phyloP scores from a whole-genome alignment of 2,888 invertebrate genomes.

The Axea sp. region DNA sequence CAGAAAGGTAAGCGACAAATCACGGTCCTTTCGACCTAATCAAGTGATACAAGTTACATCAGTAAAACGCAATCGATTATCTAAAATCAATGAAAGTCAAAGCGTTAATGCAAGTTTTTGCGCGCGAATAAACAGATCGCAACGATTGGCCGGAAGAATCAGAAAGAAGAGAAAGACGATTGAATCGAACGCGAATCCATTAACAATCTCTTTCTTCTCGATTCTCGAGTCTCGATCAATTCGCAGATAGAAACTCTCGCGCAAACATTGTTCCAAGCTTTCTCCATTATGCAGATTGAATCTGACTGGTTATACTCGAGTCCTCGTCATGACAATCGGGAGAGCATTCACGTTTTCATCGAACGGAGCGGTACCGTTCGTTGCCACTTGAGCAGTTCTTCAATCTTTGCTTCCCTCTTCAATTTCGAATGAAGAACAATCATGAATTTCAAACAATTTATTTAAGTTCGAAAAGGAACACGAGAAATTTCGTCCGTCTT shows the following conservation, averaged over 20 bases:
- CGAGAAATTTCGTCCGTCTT: slow-evolving; percentile 37
- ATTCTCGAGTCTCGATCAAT: slow-evolving; percentile 56
- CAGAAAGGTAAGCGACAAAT: slow-evolving; percentile 90
- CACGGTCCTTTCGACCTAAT: too few relatives aligned
- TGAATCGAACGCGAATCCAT: slow-evolving; percentile 72
- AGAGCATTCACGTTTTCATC: slow-evolving; percentile 63
- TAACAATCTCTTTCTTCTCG: slow-evolving; percentile 74
- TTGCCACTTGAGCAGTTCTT: slow-evolving; percentile 59
- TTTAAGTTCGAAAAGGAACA: slow-evolving; percentile 44
- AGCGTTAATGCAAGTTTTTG: slow-evolving; percentile 23
- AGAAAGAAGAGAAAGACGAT: slow-evolving; percentile 42
- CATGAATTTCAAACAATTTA: slow-evolving; percentile 56
- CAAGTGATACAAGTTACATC: too few relatives aligned
- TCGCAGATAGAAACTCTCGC: slow-evolving; percentile 65
- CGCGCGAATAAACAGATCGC: slow-evolving; percentile 23
- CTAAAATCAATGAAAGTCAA: too few relatives aligned
- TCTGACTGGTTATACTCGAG: slow-evolving; percentile 71
- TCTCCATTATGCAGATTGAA: slow-evolving; percentile 79
- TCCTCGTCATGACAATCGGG: slow-evolving; percentile 58
- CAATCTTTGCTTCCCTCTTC: slow-evolving; percentile 61
- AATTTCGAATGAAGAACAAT: slow-evolving; percentile 61
- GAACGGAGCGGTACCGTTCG: slow-evolving; percentile 66
- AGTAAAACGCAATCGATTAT: too few relatives aligned
- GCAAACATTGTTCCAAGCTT: slow-evolving; percentile 78
- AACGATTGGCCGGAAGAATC: slow-evolving; percentile 16